A percentile compares a stretch with the other conserved stretches of the same genome.
phyloP scores from a whole-genome alignment of 2,113 vertebrate species.

The Rhineura floridana region DNA sequence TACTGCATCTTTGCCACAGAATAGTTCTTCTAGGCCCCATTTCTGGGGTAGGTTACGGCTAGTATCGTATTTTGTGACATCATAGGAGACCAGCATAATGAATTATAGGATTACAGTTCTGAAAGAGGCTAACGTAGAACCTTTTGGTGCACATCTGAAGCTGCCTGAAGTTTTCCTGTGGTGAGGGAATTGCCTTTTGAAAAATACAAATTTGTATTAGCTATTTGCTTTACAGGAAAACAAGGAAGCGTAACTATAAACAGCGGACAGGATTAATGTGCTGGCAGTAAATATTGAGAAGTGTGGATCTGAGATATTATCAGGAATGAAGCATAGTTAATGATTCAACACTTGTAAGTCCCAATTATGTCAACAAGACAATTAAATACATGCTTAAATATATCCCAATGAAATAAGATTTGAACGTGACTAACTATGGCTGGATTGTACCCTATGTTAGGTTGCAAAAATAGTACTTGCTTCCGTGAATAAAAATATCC shows the following conservation, averaged over 20 bases:
- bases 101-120: neutral
- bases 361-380: neutral
- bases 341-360: neutral
- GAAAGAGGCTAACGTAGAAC: neutral
- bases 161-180: neutral
- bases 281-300: conserved; percentile 38
- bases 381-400: neutral
- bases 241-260: conserved; percentile 17
- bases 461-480: conserved; percentile 38
- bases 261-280: conserved; percentile 14
- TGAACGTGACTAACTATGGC: neutral
- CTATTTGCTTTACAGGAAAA: neutral
- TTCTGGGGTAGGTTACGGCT: neutral
- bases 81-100: neutral
- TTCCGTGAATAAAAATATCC: conserved; percentile 27
- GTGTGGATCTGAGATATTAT: conserved; percentile 23
- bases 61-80: neutral
- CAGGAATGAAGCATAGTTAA: conserved; percentile 7
- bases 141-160: neutral
- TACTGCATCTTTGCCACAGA: neutral
- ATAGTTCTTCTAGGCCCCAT: neutral
- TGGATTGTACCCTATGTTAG: neutral
- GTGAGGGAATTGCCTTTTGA: conserved; percentile 18
- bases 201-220: conserved; percentile 14
- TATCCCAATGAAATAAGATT: neutral